Conservation (phyloP, 2,888 invertebrate genomes). For the Pyrrhia umbra region DNA sequence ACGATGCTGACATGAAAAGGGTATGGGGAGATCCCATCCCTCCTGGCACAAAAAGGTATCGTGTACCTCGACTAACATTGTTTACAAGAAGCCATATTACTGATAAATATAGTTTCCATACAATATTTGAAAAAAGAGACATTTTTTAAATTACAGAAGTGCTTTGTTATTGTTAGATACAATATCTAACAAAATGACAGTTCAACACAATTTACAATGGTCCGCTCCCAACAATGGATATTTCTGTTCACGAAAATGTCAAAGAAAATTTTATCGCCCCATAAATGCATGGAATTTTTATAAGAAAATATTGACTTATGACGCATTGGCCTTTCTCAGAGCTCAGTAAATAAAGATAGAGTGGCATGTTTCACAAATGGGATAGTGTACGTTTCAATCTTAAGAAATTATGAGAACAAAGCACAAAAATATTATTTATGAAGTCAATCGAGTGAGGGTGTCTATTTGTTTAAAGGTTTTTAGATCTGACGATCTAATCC, state of each 20-base stretch:
- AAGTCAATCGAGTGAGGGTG: conserved; percentile 12
- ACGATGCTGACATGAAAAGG: conserved; percentile 1
- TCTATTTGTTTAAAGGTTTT: not conserved
- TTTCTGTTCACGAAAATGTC: conserved; percentile 58
- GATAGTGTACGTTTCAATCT: conserved; percentile 32
- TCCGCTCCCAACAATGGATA: conserved; percentile 45
- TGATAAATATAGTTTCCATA: not conserved
- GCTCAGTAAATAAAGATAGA: conserved; percentile 42
- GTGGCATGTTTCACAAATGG: conserved; percentile 20
- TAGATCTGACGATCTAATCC: too few relatives aligned
- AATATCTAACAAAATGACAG: conserved; percentile 52
- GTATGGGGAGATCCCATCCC: not conserved
- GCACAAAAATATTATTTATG: conserved; percentile 10
- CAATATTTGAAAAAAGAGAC: conserved; percentile 21
- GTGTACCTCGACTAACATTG: not conserved
- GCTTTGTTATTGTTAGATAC: conserved; percentile 45
- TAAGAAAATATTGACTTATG: conserved; percentile 56
- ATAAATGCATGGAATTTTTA: conserved; percentile 60
- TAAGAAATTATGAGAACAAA: conserved; percentile 11
- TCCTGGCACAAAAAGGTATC: not conserved
- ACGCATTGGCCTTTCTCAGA: conserved; percentile 29
- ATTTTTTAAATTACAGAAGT: conserved; percentile 25
- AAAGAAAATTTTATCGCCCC: conserved; percentile 50
- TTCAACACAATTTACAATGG: conserved; percentile 50
- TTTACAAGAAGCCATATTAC: not conserved